A percentile compares a stretch with the other conserved stretches of the same genome.
These are phyloP conservation scores for Hydrotaea diabolus DNA, from an alignment of 2,888 invertebrate genomes.

Conservation along the genomic window DNA sequence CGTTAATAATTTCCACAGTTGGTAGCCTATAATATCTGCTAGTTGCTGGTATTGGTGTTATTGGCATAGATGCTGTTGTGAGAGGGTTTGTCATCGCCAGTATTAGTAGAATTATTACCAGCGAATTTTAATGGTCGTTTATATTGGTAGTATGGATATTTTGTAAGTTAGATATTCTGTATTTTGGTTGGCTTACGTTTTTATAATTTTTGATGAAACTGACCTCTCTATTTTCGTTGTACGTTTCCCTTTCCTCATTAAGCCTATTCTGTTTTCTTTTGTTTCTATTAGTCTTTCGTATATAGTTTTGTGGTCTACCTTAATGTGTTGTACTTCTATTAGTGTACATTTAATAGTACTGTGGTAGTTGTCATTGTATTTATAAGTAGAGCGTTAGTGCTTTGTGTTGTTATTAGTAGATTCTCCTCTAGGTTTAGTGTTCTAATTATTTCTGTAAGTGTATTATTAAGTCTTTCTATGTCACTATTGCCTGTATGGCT, in stretches of 20 bases:
- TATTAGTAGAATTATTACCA: not conserved
- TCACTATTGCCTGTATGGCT: too few species aligned
- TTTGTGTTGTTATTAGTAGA: slow-evolving; percentile 40
- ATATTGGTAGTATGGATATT: not conserved
- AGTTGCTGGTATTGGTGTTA: not conserved
- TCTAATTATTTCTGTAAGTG: slow-evolving; percentile 58
- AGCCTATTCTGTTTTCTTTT: not conserved
- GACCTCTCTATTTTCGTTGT: slow-evolving; percentile 13
- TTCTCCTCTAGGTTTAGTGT: slow-evolving; percentile 47
- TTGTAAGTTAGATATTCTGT: not conserved
- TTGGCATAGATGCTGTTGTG: not conserved
- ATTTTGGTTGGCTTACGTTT: not conserved
- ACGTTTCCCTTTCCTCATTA: not conserved
- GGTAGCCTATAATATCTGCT: not conserved
- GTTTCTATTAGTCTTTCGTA: not conserved
- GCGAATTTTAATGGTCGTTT: not conserved
- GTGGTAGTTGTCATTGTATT: too few species aligned
- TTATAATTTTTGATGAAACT: slow-evolving; percentile 51
- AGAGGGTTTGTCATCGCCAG: not conserved
- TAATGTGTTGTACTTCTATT: slow-evolving; percentile 50
- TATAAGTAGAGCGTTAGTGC: too few species aligned
- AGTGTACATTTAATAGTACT: too few species aligned
- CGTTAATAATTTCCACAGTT: not conserved
- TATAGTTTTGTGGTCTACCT: slow-evolving; percentile 5
- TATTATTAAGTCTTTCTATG: too few species aligned